phyloP scores from a whole-genome alignment of 92 coral and sea anemone genomes.

The Phenganax subtilis region DNA sequence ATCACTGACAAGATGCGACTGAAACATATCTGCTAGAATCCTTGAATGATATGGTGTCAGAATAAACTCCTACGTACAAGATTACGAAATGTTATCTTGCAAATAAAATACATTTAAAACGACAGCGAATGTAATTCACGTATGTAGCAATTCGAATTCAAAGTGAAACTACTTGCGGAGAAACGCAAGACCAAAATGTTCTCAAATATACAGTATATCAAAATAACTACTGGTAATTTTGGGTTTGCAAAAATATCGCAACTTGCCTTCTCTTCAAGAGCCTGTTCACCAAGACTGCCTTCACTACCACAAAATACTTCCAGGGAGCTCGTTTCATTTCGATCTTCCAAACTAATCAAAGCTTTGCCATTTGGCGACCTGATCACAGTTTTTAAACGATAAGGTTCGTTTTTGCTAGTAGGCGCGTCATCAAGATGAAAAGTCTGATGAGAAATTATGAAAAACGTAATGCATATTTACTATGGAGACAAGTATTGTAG shows the following conservation, averaged over 20 bases:
- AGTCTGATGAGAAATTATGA: slow-evolving; percentile 44
- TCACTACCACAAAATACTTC: slow-evolving; percentile 54
- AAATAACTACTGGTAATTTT: not conserved
- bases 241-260: not conserved
- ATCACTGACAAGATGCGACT: slow-evolving; percentile 90
- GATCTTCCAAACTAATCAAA: slow-evolving; percentile 42
- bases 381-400: slow-evolving; percentile 15
- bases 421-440: slow-evolving; percentile 57
- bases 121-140: not conserved
- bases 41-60: slow-evolving; percentile 84
- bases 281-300: slow-evolving; percentile 12
- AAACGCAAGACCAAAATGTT: not conserved
- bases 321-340: slow-evolving; percentile 40
- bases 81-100: not conserved
- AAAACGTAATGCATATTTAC: not conserved
- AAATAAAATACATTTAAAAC: not conserved
- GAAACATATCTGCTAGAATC: slow-evolving; percentile 70
- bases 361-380: slow-evolving; percentile 33
- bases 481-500: not conserved
- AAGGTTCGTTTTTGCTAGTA: slow-evolving; percentile 29
- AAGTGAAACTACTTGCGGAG: not conserved
- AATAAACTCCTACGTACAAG: slow-evolving; percentile 57
- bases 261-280: slow-evolving; percentile 25
- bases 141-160: not conserved
- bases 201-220: not conserved